Percentiles rank a stretch among this genome's conserved stretches.
Conservation (phyloP, 2,113 vertebrate genomes). For the Crotalus helleri region DNA sequence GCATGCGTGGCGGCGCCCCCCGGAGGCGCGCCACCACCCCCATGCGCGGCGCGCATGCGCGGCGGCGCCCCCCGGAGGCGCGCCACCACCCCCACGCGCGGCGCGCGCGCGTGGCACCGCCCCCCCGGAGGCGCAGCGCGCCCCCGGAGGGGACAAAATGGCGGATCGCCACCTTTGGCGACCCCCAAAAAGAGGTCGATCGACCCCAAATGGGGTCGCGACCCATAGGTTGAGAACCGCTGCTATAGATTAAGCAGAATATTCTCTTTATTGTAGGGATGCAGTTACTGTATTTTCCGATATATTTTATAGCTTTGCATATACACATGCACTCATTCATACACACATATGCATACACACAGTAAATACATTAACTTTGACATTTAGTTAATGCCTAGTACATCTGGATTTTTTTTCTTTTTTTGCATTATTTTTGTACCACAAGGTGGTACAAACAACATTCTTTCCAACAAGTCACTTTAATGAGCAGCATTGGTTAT, state of each 20-base stretch:
- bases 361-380: background rate
- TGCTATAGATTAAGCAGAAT: background rate
- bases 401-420: constrained; percentile 1
- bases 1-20: no score
- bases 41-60: no score
- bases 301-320: background rate
- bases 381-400: constrained; percentile 18
- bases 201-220: no score
- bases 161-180: no score
- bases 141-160: no score
- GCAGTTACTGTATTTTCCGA: background rate
- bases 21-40: no score
- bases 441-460: constrained; percentile 34
- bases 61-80: no score
- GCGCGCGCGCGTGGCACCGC: no score
- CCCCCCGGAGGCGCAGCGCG: no score
- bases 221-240: no score
- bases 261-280: background rate
- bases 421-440: background rate
- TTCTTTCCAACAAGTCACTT: constrained; percentile 29
- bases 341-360: background rate
- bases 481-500: constrained; percentile 53
- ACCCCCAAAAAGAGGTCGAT: no score
- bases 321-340: background rate
- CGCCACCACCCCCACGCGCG: no score